phyloP scores from a whole-genome alignment of 92 coral and sea anemone genomes.

The Phenganax marumi region DNA sequence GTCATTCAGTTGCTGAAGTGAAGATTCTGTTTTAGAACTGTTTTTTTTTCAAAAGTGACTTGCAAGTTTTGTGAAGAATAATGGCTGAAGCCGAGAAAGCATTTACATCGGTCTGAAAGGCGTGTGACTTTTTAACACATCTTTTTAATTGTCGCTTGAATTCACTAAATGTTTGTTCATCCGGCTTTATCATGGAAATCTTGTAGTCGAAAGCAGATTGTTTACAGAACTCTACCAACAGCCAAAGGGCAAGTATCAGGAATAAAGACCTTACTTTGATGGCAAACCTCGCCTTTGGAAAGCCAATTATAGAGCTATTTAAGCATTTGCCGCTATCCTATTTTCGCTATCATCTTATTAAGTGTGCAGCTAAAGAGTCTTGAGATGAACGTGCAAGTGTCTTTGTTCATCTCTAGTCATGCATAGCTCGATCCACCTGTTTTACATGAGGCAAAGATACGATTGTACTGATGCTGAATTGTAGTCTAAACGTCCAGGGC shows the following conservation, averaged over 20 bases:
- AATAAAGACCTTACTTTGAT: background rate
- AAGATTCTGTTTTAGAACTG: no score
- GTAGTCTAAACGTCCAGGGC: background rate
- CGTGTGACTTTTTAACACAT: no score
- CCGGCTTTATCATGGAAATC: constrained; percentile 2
- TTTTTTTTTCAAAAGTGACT: no score
- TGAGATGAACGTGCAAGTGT: background rate
- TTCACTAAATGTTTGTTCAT: background rate
- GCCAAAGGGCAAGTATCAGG: background rate
- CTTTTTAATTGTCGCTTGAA: background rate
- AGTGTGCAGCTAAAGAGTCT: background rate
- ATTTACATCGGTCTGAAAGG: no score
- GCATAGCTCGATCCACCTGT: background rate
- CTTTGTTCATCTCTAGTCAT: background rate
- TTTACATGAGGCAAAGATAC: background rate
- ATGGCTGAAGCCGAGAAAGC: no score
- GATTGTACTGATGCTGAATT: background rate
- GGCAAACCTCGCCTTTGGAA: background rate
- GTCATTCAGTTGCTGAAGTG: no score
- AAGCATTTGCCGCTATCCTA: background rate
- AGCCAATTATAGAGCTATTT: constrained; percentile 2
- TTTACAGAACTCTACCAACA: background rate
- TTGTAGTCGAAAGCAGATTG: constrained; percentile 3
- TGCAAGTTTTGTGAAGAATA: no score
- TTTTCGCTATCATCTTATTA: constrained; percentile 6